Evolutionary conservation across 2,888 invertebrate species (phyloP), one percentile per base, ranked within the genome.

Genomic region (Podotricha telesiphe): DNA sequence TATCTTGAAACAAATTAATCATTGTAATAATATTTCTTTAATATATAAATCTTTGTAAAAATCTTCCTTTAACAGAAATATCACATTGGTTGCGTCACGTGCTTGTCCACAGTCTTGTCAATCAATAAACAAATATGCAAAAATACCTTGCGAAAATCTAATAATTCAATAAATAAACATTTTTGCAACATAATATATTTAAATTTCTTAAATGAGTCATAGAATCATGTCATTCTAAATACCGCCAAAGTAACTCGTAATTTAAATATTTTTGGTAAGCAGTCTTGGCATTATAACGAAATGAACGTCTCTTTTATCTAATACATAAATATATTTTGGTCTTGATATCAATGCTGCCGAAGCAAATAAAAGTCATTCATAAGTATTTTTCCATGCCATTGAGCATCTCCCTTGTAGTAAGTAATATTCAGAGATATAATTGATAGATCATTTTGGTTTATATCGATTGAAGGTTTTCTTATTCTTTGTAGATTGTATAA

Each of bases 301-400:
- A 59, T 51, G 61, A 61, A 61, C 67, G 42, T 67, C 45, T 63
- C 62, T 42, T 66, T 69, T 59, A 59, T 59, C 42, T 40, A 56
- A 63, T 22, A 67, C 59, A 67, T 67, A 68, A 65, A 68, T 68
- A 53, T 69, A 67, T 72, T 45, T 72, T 70, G 68, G 63, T 70
- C 56, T 53, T 63, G 56, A 66, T 70, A 63, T 61, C 65, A 58
- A 47, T 68, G 58, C 48, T 68, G 68, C 63, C 68, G 67, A 65
- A 67, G 68, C 72, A 65, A 58, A 66, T 72, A 68, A 69, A 70
- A 79, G 81, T 80, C 81, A 77, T 81, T 82, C 81, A 82, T 84
- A 83, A 84, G 79, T 79, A 84, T 86, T 87, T 69, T 87, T 87
- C 86, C 80, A 74, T 79, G 67, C 79, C 84, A 86, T 86, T 84